Evolutionary conservation across 2,888 invertebrate species (phyloP), one percentile per base, ranked within the genome.

Genomic region (Ypsolopha sequella): DNA sequence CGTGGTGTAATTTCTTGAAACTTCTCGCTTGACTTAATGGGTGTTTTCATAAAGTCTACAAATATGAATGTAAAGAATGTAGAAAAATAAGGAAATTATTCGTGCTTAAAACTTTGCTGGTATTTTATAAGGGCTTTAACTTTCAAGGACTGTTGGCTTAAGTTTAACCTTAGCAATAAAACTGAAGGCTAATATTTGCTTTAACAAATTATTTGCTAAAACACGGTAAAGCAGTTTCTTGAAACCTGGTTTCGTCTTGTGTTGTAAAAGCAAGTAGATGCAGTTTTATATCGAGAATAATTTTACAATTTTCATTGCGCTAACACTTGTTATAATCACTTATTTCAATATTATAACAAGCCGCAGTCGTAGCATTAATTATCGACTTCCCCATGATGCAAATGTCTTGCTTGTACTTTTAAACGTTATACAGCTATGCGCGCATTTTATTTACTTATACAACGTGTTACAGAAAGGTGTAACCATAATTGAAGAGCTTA

Each of bases 1-100:
- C 54, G 56, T 57, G 60, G 63, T 66, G 39, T 38, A 38, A 11
- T 24, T 44, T 24, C 39, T 10, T 10, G 39, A 39, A 39, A 24
- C 24, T 2, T 24, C 24, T 24, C 24, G 24, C 47, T 2, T 10
- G 46, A n/a, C 35, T 39, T 39, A 10, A 39, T 48, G 48, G 24
- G 13, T 13, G 48, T 36, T 39, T 36, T 48, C 39, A 36, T 11
- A 14, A 36, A n/a, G 9, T 10, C 34, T 24, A 24, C 24, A 24
- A 24, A 24, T 4, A 24, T 24, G 24, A 24, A 24, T 24, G 24
- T 24, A 24, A 4, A 24, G 24, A 24, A 24, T 24, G 24, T 24
- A 24, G 24, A 24, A 24, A 24, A 24, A 24, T 10, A n/a, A 11
- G n/a, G 1, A 11, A 43, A 43, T 24, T 24, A 24, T 43, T 43